A percentile compares a stretch with the other conserved stretches of the same genome.
These are phyloP conservation scores for Oxyura jamaicensis DNA, from an alignment of 2,113 vertebrate genomes.

Conservation along the genomic window DNA sequence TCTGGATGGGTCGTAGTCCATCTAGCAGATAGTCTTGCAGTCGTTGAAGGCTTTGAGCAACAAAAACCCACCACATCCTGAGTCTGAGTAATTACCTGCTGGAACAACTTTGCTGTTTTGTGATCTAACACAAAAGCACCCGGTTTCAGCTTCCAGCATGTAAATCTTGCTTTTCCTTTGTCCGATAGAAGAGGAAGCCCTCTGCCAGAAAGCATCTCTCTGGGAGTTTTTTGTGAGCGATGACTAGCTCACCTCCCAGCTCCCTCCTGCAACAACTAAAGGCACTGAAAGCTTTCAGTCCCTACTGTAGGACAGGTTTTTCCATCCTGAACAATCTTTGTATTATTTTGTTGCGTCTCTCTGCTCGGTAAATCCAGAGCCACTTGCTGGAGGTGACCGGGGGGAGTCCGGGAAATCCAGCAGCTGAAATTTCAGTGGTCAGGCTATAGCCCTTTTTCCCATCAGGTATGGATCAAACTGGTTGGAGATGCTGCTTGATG, in stretches of 20 bases:
- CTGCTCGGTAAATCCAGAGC: not conserved
- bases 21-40: not conserved
- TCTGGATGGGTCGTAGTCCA: not conserved
- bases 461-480: accelerated
- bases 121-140: not conserved
- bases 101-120: not conserved
- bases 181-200: not conserved
- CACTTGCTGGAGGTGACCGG: not conserved
- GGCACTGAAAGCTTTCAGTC: not conserved
- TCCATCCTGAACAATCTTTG: not conserved
- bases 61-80: not conserved
- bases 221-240: not conserved
- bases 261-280: not conserved
- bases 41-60: not conserved
- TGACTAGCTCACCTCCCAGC: not conserved
- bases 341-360: not conserved
- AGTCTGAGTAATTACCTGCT: not conserved
- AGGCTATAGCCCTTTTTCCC: not conserved
- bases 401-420: not conserved
- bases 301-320: not conserved
- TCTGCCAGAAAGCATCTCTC: not conserved
- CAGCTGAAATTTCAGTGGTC: not conserved
- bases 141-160: not conserved
- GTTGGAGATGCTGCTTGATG: not conserved
- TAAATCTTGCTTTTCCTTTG: not conserved